Base-by-base conservation (phyloP, 2,797 vertebrate species). In the Tiaroga cobitis region DNA sequence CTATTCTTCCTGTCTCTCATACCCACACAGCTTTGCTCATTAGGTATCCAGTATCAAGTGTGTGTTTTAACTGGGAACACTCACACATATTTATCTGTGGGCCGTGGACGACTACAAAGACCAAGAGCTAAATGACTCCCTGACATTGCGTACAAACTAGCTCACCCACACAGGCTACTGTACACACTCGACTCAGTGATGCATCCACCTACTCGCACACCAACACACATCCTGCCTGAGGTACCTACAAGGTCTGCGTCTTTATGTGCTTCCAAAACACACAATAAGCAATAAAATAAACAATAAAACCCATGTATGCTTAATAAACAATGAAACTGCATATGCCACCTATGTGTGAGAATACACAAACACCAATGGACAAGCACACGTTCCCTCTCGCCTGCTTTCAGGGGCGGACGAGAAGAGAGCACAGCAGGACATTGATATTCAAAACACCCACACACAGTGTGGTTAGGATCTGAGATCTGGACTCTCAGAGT, bases 401-500 rank as follows among this genome's bases (percentile, higher is more conserved):
- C 92, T 91, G 94, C 65, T 21, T 63, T 56, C n/a, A 80, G 67
- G 67, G 61, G 81, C 43, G 86, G 46, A 88, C 63, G 93, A 87
- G 81, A 75, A 86, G 77, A 72, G 46, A 61, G 65, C 59, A 84
- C 85, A 88, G 75, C 80, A 87, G 84, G 84, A 82, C 87, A 90
- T 89, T 90, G 88, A 87, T 91, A 91, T 90, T 90, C 89, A 73
- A 80, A 61, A 88, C 89, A 87, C 89, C 84, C 87, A 86, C 86
- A 86, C 65, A 86, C 87, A 87, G 74, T 88, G 85, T 89, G 85
- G 82, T 86, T 86, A 67, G 87, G 84, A 90, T 86, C 85, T 69
- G 63, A 76, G 79, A 86, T 86, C 70, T 87, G 86, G 85, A 76
- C 92, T 94, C 94, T 92, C 88, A 87, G 90, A 91, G 92, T 90